Base-by-base conservation (phyloP, 35 echinoderm and acorn worm species). In the Antedon bifida region DNA sequence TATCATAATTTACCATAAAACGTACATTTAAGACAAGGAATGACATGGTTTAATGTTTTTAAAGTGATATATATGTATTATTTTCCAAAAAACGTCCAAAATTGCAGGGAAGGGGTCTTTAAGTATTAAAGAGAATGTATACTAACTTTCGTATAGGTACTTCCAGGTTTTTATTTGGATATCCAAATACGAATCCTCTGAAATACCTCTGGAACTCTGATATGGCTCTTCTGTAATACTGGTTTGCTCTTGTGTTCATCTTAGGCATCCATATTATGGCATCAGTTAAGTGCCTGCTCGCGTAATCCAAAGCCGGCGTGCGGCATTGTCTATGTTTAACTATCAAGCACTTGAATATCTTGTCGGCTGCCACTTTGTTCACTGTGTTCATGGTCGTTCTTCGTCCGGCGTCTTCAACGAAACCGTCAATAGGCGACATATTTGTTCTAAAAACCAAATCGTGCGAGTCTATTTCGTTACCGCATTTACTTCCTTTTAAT, bases 401-500 rank as follows among this genome's bases (percentile, higher is more conserved):
- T 13, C 26, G 31, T 32, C 76, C 76, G 30, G 32, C 30, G 32
- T 78, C 76, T 2, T 32, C 2, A 7, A 9, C 76, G 26, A 78
- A 78, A 32, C 76, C 76, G 32, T 7, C 76, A 13, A 78, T 35
- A 13, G 76, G 76, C 10, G 12, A 7, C 31, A 78, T 32, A 78
- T 78, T 78, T 34, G 31, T 31, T 34, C 76, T 32, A 30, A 78
- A 78, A 3, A 78, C 34, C 31, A 78, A 78, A 78, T 78, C 76
- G 32, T 78, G 76, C 5, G 76, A 78, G 30, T 78, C 76, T 3
- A 78, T 78, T 32, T 78, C 76, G 11, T 78, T 2, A 17, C 76
- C 76, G 26, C 76, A 78, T 78, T 78, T 78, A 78, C 76, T 78
- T 32, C 76, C 31, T 34, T 23, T 32, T 30, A 78, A 78, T 34